Conservation (phyloP, 2,113 vertebrate species). For the Chaenocephalus aceratus region DNA sequence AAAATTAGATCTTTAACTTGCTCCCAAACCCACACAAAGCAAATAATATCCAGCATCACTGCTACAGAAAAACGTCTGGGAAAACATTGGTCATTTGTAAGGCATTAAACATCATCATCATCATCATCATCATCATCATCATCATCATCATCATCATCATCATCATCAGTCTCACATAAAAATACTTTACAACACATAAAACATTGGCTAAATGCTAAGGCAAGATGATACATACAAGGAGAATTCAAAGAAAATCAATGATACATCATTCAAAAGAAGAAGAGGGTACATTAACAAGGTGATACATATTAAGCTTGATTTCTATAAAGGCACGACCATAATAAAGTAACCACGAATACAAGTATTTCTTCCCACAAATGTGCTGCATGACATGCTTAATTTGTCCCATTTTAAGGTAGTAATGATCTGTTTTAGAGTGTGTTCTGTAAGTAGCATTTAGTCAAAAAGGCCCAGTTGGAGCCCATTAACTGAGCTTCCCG, state of each 20-base stretch:
- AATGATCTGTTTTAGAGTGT: not conserved
- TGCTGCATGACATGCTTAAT: not conserved
- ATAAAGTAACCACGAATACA: not conserved
- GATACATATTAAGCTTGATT: constrained; percentile 2
- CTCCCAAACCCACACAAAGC: constrained; percentile 12
- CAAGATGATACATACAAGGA: not conserved
- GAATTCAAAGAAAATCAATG: not conserved
- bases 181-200: constrained; percentile 41
- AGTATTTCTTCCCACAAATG: not conserved
- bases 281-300: not conserved
- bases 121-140: not conserved
- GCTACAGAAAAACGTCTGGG: constrained; percentile 27
- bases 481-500: not conserved
- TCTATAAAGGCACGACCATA: constrained; percentile 10
- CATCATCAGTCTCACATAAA: constrained; percentile 1
- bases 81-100: constrained; percentile 41
- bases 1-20: not conserved
- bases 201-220: constrained; percentile 21
- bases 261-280: not conserved
- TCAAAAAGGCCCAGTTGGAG: not conserved
- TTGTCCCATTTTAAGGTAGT: not conserved
- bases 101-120: constrained; percentile 33
- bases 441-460: not conserved
- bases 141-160: not conserved
- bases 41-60: constrained; percentile 33